Evolutionary conservation across 2,888 invertebrate genomes (phyloP), one percentile per base, ranked within the genome.

Genomic region (Apamea monoglypha): DNA sequence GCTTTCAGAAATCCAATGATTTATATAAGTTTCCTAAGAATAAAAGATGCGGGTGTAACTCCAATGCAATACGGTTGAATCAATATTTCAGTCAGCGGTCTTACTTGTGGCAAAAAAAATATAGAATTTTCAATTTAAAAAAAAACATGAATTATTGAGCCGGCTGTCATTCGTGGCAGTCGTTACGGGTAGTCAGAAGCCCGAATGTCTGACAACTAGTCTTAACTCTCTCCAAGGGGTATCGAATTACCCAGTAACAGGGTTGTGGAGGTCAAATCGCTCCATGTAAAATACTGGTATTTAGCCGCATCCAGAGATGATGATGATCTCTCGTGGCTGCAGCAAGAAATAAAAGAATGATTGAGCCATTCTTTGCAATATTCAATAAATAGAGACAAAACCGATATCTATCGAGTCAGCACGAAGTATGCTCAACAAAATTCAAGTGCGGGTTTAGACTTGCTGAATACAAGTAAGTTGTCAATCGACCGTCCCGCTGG

Each of bases 401-500:
- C 40, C 14, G 70, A 72, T 82, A 53, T 29, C 69, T 56, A 71
- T 66, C 80, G n/a, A 29, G 14, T 29, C 12, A 40, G n/a, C n/a
- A 47, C 72, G 29, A 66, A 50, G 21, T 63, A 80, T 67, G 36
- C 68, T 86, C 71, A 74, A 82, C 63, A 56, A 69, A 75, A 84
- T 66, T 75, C 68, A 75, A 73, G 77, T 53, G 66, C 61, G 75
- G 53, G 80, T 44, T 86, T 47, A 85, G 77, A 86, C 87, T 40
- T 44, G 69, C 29, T 25, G 72, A 83, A 44, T 67, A 44, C 76
- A 66, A 85, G 85, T 85, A 36, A 86, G 77, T 80, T 83, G 85
- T 85, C 85, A 85, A 84, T 83, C 18, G 80, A 64, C 83, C 64
- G 53, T 36, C 67, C 67, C 67, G 64, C 84, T 76, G 64, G 86